Evolutionary conservation across 2,113 vertebrate genomes (phyloP).

Genomic region (Campylomormyrus tamandua): DNA sequence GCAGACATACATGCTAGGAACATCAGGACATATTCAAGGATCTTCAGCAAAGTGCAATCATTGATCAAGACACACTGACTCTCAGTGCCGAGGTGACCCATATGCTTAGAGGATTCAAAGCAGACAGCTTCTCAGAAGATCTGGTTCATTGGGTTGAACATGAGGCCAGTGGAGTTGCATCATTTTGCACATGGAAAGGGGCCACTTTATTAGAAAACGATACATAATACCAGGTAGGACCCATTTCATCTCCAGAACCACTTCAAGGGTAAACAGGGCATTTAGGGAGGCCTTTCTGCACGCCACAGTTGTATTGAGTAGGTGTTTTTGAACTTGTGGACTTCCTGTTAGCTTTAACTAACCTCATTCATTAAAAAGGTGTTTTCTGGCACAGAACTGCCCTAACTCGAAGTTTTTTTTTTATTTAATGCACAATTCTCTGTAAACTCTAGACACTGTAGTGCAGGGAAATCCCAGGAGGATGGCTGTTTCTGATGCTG

Average conservation of each 20-base stretch:
- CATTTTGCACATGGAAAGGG: not conserved
- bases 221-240: not conserved
- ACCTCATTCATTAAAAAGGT: not conserved
- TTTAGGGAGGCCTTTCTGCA: not conserved
- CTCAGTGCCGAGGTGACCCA: not conserved
- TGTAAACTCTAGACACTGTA: not conserved
- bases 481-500: not conserved
- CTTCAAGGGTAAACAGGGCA: not conserved
- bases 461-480: not conserved
- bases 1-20: not conserved
- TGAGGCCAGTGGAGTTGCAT: not conserved
- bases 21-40: not conserved
- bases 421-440: not conserved
- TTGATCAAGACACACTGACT: not conserved
- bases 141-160: not conserved
- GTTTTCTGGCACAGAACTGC: not conserved
- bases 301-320: not conserved
- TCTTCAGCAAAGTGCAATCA: not conserved
- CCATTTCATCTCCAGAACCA: not conserved
- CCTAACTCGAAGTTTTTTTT: not conserved
- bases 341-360: not conserved
- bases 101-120: not conserved
- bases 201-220: not conserved
- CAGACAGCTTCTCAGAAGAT: not conserved
- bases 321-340: not conserved